Percentiles rank a stretch among this genome's conserved stretches.
phyloP scores from a whole-genome alignment of 2,797 vertebrate species.

The Knipowitschia caucasica region DNA sequence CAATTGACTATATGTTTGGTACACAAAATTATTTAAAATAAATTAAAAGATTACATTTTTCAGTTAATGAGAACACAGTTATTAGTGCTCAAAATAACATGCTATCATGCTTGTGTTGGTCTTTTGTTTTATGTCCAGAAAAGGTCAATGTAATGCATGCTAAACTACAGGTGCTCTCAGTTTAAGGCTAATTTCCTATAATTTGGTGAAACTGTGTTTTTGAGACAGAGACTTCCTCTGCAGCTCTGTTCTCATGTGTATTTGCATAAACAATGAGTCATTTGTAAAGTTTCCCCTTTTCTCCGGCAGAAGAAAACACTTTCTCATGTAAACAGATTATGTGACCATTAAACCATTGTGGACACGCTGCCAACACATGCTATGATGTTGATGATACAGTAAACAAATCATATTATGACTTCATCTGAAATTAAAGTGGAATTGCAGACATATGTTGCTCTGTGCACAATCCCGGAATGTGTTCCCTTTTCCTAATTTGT shows the following conservation, averaged over 20 bases:
- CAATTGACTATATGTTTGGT: constrained; percentile 46
- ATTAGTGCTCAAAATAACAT: not conserved
- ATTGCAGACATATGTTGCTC: constrained; percentile 69
- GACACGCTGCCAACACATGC: constrained; percentile 58
- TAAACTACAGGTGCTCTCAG: not conserved
- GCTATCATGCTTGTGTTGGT: constrained; percentile 1
- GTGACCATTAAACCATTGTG: constrained; percentile 49
- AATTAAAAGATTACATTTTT: no score
- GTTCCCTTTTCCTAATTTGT: constrained; percentile 44
- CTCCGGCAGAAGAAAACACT: constrained; percentile 51
- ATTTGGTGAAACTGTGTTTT: not conserved
- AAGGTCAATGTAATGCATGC: constrained; percentile 8
- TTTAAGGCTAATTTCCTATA: not conserved
- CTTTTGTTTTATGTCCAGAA: constrained; percentile 24
- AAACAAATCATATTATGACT: constrained; percentile 70
- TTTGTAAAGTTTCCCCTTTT: constrained; percentile 32
- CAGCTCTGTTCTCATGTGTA: constrained; percentile 38
- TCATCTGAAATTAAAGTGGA: constrained; percentile 55
- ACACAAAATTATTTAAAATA: no score
- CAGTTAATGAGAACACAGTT: no score
- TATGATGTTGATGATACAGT: constrained; percentile 63
- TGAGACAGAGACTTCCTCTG: constrained; percentile 3
- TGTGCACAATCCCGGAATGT: constrained; percentile 49
- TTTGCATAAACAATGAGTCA: constrained; percentile 58
- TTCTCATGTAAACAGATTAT: constrained; percentile 59